Percentiles rank a stretch among this genome's conserved stretches.
phyloP scores from a whole-genome alignment of 2,113 vertebrate species.

The Erythrolamprus reginae region DNA sequence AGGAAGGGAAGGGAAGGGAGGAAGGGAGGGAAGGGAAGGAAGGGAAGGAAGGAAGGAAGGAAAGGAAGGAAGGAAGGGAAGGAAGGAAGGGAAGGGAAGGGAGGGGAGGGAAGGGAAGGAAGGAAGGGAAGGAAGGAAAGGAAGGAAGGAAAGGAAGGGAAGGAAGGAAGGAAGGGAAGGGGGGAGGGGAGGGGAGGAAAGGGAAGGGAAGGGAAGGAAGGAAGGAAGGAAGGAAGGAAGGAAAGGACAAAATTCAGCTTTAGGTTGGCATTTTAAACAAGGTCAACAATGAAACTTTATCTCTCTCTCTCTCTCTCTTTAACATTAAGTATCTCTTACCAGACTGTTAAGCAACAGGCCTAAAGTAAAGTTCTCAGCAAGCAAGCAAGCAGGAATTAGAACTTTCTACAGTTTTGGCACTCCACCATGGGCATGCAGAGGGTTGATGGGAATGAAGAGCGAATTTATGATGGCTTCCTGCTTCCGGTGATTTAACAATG shows the following conservation, averaged over 20 bases:
- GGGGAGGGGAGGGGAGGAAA: conserved; percentile 40
- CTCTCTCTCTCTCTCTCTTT: not conserved
- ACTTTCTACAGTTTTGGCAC: not conserved
- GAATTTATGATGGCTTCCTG: not conserved
- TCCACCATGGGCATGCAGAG: not conserved
- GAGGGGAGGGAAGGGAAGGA: too few species aligned
- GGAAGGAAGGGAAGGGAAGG: conserved; percentile 24
- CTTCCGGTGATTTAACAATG: not conserved
- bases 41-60: conserved; percentile 44
- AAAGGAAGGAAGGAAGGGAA: conserved; percentile 40
- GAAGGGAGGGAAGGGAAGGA: conserved; percentile 27
- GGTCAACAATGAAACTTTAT: not conserved
- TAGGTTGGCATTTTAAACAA: not conserved
- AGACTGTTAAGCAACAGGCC: not conserved
- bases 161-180: conserved; percentile 29
- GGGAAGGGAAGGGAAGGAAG: too few species aligned
- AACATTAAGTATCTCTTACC: not conserved
- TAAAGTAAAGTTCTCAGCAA: not conserved
- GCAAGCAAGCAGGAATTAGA: not conserved
- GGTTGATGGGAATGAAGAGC: not conserved
- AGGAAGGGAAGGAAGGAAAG: conserved; percentile 37
- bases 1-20: conserved; percentile 48
- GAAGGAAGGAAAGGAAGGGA: conserved; percentile 48
- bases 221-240: conserved; percentile 48
- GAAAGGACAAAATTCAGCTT: not conserved